Evolutionary conservation across 2,888 invertebrate species (phyloP), one percentile per base, ranked within the genome.

Genomic region (Sphinx pinastri): DNA sequence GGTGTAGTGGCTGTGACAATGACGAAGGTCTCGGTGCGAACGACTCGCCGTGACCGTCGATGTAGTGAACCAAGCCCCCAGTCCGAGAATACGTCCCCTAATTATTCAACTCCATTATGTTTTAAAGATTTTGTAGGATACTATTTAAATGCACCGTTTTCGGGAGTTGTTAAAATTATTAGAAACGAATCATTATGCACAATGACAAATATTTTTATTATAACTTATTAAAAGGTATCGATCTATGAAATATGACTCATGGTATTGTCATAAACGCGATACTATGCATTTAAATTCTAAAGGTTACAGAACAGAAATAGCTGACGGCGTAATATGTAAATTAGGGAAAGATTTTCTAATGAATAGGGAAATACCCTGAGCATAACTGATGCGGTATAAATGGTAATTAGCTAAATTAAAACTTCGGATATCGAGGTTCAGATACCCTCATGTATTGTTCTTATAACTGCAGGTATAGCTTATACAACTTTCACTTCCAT

Each of bases 1-100:
- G 52, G 13, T 31, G 63, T 14, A 68, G 47, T 63, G 70, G 71
- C 73, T 70, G 57, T 73, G 70, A 73, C 69, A 76, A 71, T 74
- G 66, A 58, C 38, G 8, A 45, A 67, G 59, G 74, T 71, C 66
- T 73, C 58, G 69, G 47, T 67, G 70, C 52, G 58, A 72, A 70
- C 57, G 67, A 68, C 70, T 71, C 71, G 51, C 68, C 73, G 55
- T 75, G 73, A 71, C 70, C 71, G 60, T 8, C 38, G 67, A 25
- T 0, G 12, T 11, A 11, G 25, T 54, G 16, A 54, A 16, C 54
- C 16, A 54, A 54, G 54, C 16, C 54, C 54, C 16, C 16, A 16
- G 8, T 54, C n/a, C 16, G 16, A 54, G 54, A 54, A 54, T 54
- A 54, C 38, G 38, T 38, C 16, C 54, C 54, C n/a, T 7, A 16